Base-by-base conservation (phyloP, 1,140 invertebrate species). In the Drosophila insularis region DNA sequence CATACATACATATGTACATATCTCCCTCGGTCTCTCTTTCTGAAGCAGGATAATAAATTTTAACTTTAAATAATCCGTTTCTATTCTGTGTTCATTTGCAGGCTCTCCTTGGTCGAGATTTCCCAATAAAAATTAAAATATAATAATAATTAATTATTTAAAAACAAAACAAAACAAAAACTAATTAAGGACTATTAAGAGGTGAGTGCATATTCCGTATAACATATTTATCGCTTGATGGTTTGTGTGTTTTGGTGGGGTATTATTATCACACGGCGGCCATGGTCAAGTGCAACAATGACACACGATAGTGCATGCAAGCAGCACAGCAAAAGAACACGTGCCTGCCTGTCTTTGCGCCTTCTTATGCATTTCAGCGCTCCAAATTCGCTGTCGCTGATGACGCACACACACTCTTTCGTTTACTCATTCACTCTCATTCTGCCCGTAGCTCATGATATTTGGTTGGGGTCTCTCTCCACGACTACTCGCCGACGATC, bases 181-280 rank as follows among this genome's bases (percentile, higher is more conserved):
- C 71, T 86, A 86, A 76, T 87, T 87, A 86, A 86, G 81, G 78
- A 86, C 81, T 81, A 86, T 86, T 70, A 85, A 85, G 81, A 86
- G 82, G 82, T 86, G 40, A 87, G 81, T 85, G 40, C 27, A 27
- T 27, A 2, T 27, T 0, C 23, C 5, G 23, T 27, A 27, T 27
- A 27, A 4, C 0, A 11, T n/a, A 62, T 11, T 17, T 19, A 13
- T 53, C 10, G n/a, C n/a, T 46, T 4, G 11, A n/a, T 27, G 4
- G n/a, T 14, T 10, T 21, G 62, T 58, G 43, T 14, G 56, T 27
- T 27, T 27, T 64, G 39, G 35, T 39, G 14, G 46, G 63, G 39
- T 27, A 39, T 53, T 32, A n/a, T 27, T 27, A 64, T 32, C 54
- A 54, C 23, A 32, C 54, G 60, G 23, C 31, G 7, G 46, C 8